Evolutionary conservation across 2,797 vertebrate species (phyloP).

Genomic region (Philypnodon macrostomus): DNA sequence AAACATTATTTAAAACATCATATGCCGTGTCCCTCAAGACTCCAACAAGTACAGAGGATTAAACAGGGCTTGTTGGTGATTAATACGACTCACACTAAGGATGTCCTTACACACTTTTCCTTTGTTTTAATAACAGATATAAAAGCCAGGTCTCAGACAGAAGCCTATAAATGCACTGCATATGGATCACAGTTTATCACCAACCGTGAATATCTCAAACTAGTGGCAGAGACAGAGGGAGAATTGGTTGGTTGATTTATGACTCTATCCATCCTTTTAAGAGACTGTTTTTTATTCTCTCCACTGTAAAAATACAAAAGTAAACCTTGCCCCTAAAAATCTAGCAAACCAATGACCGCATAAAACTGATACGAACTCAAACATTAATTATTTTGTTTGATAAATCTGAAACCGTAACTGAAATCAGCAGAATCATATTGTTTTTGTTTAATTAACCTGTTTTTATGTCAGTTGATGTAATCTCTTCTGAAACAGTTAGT

Average conservation of each 20-base stretch:
- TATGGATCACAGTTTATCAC: slow-evolving; percentile 11
- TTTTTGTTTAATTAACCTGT: no score
- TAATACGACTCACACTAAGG: slow-evolving; percentile 24
- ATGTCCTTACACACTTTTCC: slow-evolving; percentile 13
- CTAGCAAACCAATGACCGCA: no score
- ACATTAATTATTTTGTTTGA: no score
- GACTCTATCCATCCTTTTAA: slow-evolving; percentile 40
- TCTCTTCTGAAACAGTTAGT: no score
- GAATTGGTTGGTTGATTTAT: slow-evolving; percentile 37
- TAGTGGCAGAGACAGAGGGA: slow-evolving; percentile 15
- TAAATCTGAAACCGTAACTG: no score
- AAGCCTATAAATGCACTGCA: slow-evolving; percentile 9
- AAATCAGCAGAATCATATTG: no score
- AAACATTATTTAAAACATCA: no score
- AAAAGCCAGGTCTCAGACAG: slow-evolving; percentile 4
- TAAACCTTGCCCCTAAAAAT: no score
- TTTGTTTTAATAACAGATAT: slow-evolving; percentile 24
- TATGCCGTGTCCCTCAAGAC: background rate
- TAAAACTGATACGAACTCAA: no score
- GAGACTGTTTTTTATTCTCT: slow-evolving; percentile 15
- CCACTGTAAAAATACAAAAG: no score
- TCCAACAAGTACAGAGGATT: slow-evolving; percentile 4
- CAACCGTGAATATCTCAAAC: slow-evolving; percentile 11
- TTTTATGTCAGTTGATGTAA: no score
- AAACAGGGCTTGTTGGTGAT: slow-evolving; percentile 23